Conservation (phyloP, 2,113 vertebrate genomes). For the Colinus virginianus region DNA sequence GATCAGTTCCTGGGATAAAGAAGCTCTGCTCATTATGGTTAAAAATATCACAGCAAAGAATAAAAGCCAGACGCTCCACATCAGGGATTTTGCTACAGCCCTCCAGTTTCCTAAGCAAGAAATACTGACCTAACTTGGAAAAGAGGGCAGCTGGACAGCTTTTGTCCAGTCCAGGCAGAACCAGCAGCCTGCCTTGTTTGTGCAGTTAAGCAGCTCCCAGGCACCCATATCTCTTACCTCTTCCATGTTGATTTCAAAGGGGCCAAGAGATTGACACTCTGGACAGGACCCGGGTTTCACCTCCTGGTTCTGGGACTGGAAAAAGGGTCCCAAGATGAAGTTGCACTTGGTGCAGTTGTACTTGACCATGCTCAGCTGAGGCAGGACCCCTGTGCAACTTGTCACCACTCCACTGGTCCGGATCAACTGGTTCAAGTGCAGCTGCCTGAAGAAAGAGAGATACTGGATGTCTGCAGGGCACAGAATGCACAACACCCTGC, state of each 20-base stretch:
- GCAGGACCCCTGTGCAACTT: constrained; percentile 93
- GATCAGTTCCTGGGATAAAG: neutral
- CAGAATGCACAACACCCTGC: neutral
- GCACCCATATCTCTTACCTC: constrained; percentile 81
- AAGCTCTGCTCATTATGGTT: neutral
- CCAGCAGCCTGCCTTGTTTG: neutral
- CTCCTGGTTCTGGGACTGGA: constrained; percentile 98
- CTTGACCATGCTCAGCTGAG: constrained; percentile 97
- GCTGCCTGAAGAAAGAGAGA: constrained; percentile 81
- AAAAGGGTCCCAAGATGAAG: constrained; percentile 94
- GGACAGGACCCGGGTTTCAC: constrained; percentile 97
- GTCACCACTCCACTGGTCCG: constrained; percentile 96
- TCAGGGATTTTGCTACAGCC: neutral
- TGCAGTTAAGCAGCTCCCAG: neutral
- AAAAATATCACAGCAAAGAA: neutral
- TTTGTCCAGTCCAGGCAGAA: neutral
- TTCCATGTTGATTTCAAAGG: constrained; percentile 99
- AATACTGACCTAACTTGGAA: neutral
- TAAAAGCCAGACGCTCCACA: neutral
- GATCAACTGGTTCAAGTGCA: constrained; percentile 98
- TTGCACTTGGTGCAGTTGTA: constrained; percentile 97
- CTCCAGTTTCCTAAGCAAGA: neutral
- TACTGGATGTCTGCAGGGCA: neutral
- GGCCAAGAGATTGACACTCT: constrained; percentile 93
- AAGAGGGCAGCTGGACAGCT: neutral